These are phyloP conservation scores for Sylvilagus bachmani DNA, from an alignment of 2,113 vertebrate genomes.

Conservation along the genomic window DNA sequence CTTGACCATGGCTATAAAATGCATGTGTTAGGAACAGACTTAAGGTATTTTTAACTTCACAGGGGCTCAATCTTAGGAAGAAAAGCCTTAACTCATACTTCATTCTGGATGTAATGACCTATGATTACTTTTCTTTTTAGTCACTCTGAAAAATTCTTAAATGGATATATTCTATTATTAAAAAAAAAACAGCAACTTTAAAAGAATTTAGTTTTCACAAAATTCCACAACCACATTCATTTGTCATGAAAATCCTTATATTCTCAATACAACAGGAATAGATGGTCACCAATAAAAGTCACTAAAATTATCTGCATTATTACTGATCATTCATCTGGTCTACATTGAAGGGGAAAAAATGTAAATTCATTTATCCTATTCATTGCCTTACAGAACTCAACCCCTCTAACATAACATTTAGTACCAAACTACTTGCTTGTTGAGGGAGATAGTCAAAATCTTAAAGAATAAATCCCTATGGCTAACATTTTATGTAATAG, in stretches of 20 bases:
- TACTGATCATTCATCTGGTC: not conserved
- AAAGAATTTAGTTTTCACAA: slow-evolving; percentile 15
- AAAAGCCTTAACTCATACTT: slow-evolving; percentile 41
- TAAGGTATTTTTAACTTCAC: not conserved
- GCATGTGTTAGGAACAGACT: not conserved
- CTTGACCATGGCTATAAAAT: not conserved
- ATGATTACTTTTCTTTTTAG: slow-evolving; percentile 26
- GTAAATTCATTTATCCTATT: not conserved
- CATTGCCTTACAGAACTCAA: not conserved
- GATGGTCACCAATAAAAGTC: not conserved
- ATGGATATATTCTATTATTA: slow-evolving; percentile 9
- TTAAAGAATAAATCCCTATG: not conserved
- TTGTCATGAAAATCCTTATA: not conserved
- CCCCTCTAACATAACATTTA: slow-evolving; percentile 20
- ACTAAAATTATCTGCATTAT: not conserved
- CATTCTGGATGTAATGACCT: not conserved
- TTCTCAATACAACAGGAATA: not conserved
- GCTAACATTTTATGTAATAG: too few species aligned
- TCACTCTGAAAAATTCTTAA: not conserved
- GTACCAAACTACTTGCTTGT: not conserved
- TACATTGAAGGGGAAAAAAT: not conserved
- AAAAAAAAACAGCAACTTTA: not conserved
- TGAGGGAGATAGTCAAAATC: not conserved
- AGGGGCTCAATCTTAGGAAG: slow-evolving; percentile 4
- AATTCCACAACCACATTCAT: slow-evolving; percentile 22